Conservation (phyloP, 2,797 vertebrate genomes). For the Phoebastria nigripes region DNA sequence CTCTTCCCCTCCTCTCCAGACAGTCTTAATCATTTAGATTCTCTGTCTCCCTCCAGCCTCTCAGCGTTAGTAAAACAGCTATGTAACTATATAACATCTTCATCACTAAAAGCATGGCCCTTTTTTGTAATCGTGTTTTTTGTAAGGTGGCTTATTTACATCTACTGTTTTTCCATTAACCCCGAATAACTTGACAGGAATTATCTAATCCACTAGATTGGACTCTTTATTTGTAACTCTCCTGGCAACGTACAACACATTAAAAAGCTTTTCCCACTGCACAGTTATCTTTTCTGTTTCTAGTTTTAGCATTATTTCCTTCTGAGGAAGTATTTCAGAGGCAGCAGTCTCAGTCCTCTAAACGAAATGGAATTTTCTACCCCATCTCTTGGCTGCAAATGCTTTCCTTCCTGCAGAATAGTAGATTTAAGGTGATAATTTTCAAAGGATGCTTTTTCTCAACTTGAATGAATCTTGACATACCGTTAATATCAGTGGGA, state of each 20-base stretch:
- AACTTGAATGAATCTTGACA: not conserved
- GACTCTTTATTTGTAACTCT: not conserved
- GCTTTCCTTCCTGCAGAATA: not conserved
- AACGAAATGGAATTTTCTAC: not conserved
- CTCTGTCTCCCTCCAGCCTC: not conserved
- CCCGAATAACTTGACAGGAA: not conserved
- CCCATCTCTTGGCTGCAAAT: not conserved
- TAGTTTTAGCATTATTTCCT: not conserved
- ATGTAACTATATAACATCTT: not conserved
- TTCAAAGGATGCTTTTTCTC: not conserved
- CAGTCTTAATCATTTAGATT: not conserved
- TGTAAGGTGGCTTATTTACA: not conserved
- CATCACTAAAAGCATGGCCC: not conserved
- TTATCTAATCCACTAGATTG: not conserved
- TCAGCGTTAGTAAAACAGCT: not conserved
- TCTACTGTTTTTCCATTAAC: not conserved
- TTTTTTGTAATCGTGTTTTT: not conserved
- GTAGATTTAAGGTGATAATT: not conserved
- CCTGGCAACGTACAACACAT: not conserved
- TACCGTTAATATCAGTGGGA: rapidly evolving
- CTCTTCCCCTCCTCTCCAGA: not conserved
- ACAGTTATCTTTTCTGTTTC: not conserved
- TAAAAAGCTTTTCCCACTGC: not conserved
- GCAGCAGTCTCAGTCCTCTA: not conserved
- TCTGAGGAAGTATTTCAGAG: not conserved